Conservation (phyloP, 1,140 invertebrate genomes). For the Thalassaphorura encarpata region DNA sequence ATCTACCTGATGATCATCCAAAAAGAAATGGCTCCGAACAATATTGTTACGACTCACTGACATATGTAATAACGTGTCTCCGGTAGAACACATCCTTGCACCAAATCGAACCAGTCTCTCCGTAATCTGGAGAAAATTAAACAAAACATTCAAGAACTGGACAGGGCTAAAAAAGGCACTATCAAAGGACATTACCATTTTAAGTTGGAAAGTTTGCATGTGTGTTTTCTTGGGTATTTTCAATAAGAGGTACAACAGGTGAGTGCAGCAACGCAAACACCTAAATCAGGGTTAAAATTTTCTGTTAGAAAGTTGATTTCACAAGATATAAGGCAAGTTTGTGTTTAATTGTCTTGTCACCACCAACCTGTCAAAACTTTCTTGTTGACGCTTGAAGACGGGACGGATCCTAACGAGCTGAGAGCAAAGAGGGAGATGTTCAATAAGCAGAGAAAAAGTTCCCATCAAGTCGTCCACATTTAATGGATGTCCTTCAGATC, state of each 20-base stretch:
- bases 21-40: conserved; percentile 63
- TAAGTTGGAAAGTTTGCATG: conserved; percentile 37
- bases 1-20: conserved; percentile 55
- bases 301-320: no score
- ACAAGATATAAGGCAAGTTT: neutral
- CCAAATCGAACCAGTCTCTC: conserved; percentile 48
- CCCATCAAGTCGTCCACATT: conserved; percentile 54
- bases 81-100: conserved; percentile 56
- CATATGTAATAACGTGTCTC: conserved; percentile 69
- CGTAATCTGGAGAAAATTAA: conserved; percentile 36
- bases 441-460: conserved; percentile 55
- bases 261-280: conserved; percentile 64
- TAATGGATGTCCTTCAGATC: conserved; percentile 15
- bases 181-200: conserved; percentile 12
- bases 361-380: conserved; percentile 55
- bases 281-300: no score
- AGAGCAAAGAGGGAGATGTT: conserved; percentile 46
- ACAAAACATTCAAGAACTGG: neutral
- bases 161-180: neutral
- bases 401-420: conserved; percentile 53
- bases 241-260: conserved; percentile 64
- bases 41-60: conserved; percentile 67
- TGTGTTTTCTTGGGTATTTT: conserved; percentile 46
- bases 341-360: neutral
- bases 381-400: conserved; percentile 62